Base-by-base conservation (phyloP, 2,797 vertebrate genomes). In the Platalea minor region DNA sequence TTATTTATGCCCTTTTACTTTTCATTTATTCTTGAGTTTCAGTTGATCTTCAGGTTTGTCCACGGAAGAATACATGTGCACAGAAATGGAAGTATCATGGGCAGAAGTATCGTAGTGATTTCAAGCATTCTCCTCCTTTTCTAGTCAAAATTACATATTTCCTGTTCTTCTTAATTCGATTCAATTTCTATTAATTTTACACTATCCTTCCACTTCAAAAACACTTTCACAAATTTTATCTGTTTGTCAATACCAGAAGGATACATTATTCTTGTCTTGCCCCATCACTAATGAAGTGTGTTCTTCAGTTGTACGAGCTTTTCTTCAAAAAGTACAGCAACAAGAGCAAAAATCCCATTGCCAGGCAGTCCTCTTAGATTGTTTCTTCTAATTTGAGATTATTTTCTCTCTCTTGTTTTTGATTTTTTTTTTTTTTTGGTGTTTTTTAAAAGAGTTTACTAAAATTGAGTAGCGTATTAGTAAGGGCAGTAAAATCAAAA, bases 311-410 rank as follows among this genome's bases (percentile, higher is more conserved):
- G 26, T 35, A 16, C n/a, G 20, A 63, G 41, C 23, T 81, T 48
- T 53, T 35, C 60, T 59, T 63, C 28, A 31, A 29, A 26, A 53
- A 35, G 10, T 25, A 17, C 45, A 75, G 60, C 37, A 28, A 25
- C 46, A 19, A 50, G 31, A 74, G 16, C 26, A 75, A 65, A 85
- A 60, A 15, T 17, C 48, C 37, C n/a, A 8, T 79, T 39, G 4
- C 10, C 45, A 3, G 1, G 8, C n/a, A 31, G 33, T 10, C 14
- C 15, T 57, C 21, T 79, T 72, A 3, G 0, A 4, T 10, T 11
- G 14, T 46, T 72, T 43, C 51, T 76, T 61, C 29, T 23, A 2
- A 46, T 51, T 14, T 23, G 31, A 46, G 51, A 8, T 50, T 50
- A 10, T 41, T 82, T 76, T 50, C 19, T 67, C 19, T 65, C 12